Percentiles rank a stretch among this genome's conserved stretches.
phyloP scores from a whole-genome alignment of 2,888 invertebrate genomes.

The Polydrusus tereticollis region DNA sequence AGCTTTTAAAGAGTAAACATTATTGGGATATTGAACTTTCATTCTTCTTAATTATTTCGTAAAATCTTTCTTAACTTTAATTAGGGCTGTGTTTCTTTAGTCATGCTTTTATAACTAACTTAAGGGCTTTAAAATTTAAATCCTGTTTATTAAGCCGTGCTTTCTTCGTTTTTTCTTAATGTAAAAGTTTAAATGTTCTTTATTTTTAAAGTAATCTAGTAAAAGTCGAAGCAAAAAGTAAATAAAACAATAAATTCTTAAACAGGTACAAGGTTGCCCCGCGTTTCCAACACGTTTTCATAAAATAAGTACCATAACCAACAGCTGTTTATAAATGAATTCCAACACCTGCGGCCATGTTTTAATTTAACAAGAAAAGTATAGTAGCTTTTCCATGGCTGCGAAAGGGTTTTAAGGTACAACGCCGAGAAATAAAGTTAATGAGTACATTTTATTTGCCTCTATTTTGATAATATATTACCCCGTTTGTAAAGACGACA shows the following conservation, averaged over 20 bases:
- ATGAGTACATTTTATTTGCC: conserved; percentile 46
- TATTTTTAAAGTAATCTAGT: not conserved
- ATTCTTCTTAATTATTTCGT: conserved; percentile 21
- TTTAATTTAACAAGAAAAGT: conserved; percentile 47
- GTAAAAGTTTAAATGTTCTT: not conserved
- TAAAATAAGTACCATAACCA: conserved; percentile 6
- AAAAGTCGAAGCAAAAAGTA: not conserved
- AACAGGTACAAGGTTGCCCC: not conserved
- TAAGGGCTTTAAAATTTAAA: conserved; percentile 6
- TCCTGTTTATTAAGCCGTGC: not conserved
- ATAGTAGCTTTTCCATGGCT: conserved; percentile 42
- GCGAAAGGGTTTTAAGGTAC: conserved; percentile 37
- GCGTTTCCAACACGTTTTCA: not conserved
- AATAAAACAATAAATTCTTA: not conserved
- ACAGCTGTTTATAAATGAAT: conserved; percentile 38
- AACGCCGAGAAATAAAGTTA: conserved; percentile 43
- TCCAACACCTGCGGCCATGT: conserved; percentile 39
- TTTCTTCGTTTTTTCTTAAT: not conserved
- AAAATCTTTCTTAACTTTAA: conserved; percentile 22
- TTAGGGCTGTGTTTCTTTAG: conserved; percentile 2
- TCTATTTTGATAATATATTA: conserved; percentile 22
- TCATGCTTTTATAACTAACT: conserved; percentile 12
- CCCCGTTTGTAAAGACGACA: conserved; percentile 23
- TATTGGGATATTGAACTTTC: conserved; percentile 23
- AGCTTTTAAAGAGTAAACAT: not conserved